Evolutionary conservation across 2,113 vertebrate species (phyloP).

Genomic region (Daphoenositta chrysoptera): DNA sequence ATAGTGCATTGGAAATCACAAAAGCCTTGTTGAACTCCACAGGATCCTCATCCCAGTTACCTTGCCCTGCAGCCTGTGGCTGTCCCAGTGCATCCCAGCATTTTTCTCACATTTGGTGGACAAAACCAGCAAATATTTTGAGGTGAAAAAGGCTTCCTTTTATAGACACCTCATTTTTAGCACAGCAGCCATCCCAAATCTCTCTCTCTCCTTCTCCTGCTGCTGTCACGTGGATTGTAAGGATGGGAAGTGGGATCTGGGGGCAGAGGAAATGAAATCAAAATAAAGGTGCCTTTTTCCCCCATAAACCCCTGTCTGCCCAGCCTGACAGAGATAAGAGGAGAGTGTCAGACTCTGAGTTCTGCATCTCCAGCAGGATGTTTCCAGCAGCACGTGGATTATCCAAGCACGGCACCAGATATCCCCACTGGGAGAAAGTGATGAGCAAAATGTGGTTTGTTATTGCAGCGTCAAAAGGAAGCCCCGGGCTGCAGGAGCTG

Average conservation of each 20-base stretch:
- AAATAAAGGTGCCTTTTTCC: background rate
- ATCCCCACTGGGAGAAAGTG: background rate
- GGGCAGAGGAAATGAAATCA: background rate
- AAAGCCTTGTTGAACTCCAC: conserved; percentile 33
- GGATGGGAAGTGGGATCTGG: background rate
- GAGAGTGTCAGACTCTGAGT: fast-evolving
- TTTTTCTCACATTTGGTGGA: background rate
- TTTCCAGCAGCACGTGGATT: background rate
- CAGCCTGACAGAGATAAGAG: background rate
- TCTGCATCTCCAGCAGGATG: background rate
- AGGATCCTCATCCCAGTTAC: background rate
- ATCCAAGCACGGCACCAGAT: background rate
- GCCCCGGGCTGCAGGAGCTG: background rate
- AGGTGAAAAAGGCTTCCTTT: background rate
- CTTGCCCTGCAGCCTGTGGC: background rate
- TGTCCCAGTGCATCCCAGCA: background rate
- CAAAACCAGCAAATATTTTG: background rate
- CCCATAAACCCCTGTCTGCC: background rate
- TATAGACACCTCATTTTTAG: background rate
- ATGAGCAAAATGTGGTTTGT: background rate
- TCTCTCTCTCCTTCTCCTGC: background rate
- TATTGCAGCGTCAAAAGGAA: background rate
- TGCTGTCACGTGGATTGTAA: background rate
- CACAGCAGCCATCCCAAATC: background rate
- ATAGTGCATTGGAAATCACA: conserved; percentile 45